Conservation (phyloP, 1,140 invertebrate genomes). For the Mylabris phalerata region DNA sequence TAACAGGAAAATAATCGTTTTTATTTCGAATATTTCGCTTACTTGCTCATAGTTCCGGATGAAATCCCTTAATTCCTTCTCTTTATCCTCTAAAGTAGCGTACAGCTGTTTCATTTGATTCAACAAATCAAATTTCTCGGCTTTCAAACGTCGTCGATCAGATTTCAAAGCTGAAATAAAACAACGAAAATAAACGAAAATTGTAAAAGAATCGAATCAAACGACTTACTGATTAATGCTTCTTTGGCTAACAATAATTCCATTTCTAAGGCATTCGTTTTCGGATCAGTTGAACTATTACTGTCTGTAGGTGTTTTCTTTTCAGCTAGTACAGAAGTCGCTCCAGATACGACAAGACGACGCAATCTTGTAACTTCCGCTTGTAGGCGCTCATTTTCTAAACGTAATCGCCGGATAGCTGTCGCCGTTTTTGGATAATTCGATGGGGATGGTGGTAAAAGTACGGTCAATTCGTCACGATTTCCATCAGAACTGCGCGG, state of each 20-base stretch:
- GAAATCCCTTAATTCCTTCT: constrained; percentile 86
- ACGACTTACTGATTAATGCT: constrained; percentile 39
- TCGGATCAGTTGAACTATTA: constrained; percentile 17
- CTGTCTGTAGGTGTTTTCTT: constrained; percentile 29
- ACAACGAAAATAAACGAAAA: constrained; percentile 8
- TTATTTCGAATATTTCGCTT: constrained; percentile 30
- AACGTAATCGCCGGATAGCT: constrained; percentile 48
- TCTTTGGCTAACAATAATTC: constrained; percentile 54
- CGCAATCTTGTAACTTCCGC: constrained; percentile 57
- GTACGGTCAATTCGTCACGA: constrained; percentile 29
- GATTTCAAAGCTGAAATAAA: constrained; percentile 64
- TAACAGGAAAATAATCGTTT: background rate
- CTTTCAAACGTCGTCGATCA: constrained; percentile 83
- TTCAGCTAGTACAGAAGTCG: constrained; percentile 29
- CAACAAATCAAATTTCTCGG: constrained; percentile 88
- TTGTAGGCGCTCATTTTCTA: constrained; percentile 61
- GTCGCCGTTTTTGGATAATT: constrained; percentile 33
- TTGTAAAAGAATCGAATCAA: constrained; percentile 7
- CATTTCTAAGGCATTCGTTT: constrained; percentile 47
- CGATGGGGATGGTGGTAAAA: constrained; percentile 29
- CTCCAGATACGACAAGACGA: constrained; percentile 45
- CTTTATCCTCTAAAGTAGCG: constrained; percentile 87
- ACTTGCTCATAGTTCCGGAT: constrained; percentile 92
- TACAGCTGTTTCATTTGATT: constrained; percentile 95
- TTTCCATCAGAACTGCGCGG: constrained; percentile 34